phyloP scores from a whole-genome alignment of 2,113 vertebrate species.

The Puffinus mauretanicus region DNA sequence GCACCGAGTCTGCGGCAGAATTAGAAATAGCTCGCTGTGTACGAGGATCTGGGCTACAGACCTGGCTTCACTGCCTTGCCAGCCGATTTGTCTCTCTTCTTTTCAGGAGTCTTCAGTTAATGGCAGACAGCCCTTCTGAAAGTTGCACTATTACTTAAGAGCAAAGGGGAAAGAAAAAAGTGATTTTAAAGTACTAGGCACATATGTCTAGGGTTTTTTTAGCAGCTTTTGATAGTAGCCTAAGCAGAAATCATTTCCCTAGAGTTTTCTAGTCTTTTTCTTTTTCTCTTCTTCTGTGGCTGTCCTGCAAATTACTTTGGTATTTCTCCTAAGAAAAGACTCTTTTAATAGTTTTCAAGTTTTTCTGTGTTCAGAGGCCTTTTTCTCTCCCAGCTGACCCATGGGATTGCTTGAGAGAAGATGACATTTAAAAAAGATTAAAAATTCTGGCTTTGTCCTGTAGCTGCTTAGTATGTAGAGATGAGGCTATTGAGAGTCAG shows the following conservation, averaged over 20 bases:
- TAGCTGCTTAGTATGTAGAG: neutral
- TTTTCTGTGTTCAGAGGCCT: slow-evolving; percentile 13
- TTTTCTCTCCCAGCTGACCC: slow-evolving; percentile 9
- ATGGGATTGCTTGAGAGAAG: neutral
- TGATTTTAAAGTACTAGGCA: neutral
- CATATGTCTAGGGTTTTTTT: neutral
- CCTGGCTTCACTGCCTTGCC: neutral
- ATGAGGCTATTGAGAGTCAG: neutral
- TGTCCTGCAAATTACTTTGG: slow-evolving; percentile 16
- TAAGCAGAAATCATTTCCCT: neutral
- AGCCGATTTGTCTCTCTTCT: neutral
- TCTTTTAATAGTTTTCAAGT: neutral
- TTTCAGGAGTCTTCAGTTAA: neutral
- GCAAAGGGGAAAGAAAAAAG: neutral
- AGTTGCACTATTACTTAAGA: neutral
- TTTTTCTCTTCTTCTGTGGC: neutral
- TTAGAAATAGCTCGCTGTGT: neutral
- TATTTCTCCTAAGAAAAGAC: neutral
- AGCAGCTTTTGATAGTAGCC: slow-evolving; percentile 14
- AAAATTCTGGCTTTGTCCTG: neutral
- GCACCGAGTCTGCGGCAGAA: neutral
- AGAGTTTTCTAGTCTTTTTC: neutral
- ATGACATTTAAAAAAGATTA: neutral
- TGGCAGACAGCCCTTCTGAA: neutral
- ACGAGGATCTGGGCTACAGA: neutral